Evolutionary conservation across 1,140 invertebrate species (phyloP).

Genomic region (Dendroctonus valens): DNA sequence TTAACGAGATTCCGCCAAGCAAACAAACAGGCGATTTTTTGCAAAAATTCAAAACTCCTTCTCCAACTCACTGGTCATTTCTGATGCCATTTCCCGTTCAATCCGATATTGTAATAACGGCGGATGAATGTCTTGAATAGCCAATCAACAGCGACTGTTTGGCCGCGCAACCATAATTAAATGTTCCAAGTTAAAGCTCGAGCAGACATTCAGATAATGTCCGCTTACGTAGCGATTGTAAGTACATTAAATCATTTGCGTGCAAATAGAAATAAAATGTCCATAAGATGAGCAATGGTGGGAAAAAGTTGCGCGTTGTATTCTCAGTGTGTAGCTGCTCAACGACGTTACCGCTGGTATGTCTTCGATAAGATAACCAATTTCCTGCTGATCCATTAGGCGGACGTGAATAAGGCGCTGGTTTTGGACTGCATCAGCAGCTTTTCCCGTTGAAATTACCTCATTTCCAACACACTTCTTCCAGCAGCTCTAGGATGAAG

Average conservation of each 20-base stretch:
- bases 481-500: too few species aligned
- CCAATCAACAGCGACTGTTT: slow-evolving; percentile 33
- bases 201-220: slow-evolving; percentile 42
- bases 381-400: background rate
- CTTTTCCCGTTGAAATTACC: too few species aligned
- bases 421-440: too few species aligned
- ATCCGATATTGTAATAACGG: slow-evolving; percentile 13
- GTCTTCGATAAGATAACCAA: slow-evolving; percentile 6
- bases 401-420: too few species aligned
- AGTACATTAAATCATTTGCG: slow-evolving; percentile 44
- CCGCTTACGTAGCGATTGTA: slow-evolving; percentile 42
- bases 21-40: too few species aligned
- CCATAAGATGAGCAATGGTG: slow-evolving; percentile 46
- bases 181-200: slow-evolving; percentile 42
- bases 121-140: slow-evolving; percentile 16
- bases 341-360: slow-evolving; percentile 4
- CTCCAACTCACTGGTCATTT: too few species aligned
- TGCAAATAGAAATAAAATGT: slow-evolving; percentile 43
- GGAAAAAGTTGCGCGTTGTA: slow-evolving; percentile 46
- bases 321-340: slow-evolving; percentile 41
- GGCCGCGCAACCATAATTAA: slow-evolving; percentile 36
- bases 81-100: too few species aligned
- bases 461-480: too few species aligned
- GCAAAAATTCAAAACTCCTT: too few species aligned
- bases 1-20: too few species aligned